Percentiles rank a stretch among this genome's conserved stretches.
Evolutionary conservation across 2,797 vertebrate species (phyloP).

Genomic region (Nannoperca australis): DNA sequence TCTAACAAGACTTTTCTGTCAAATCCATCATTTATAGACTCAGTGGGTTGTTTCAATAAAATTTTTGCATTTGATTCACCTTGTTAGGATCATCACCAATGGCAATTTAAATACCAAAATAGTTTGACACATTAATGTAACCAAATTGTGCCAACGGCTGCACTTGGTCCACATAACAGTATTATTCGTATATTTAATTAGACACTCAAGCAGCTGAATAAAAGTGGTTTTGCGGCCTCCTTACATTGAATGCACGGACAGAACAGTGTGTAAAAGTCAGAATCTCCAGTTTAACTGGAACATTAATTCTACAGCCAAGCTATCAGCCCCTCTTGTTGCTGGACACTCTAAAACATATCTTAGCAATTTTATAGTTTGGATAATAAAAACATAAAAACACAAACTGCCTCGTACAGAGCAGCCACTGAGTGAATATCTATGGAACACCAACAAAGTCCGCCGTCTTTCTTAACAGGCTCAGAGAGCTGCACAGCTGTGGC

Average conservation of each 20-base stretch:
- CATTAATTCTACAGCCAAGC: constrained; percentile 62
- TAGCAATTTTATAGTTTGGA: constrained; percentile 58
- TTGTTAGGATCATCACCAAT: constrained; percentile 10
- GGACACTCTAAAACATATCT: constrained; percentile 48
- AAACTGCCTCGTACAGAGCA: constrained; percentile 42
- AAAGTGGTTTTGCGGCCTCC: constrained; percentile 34
- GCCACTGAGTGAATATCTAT: constrained; percentile 39
- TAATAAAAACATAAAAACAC: constrained; percentile 58
- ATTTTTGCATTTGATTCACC: constrained; percentile 8
- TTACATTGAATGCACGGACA: constrained; percentile 46
- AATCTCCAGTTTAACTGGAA: constrained; percentile 53
- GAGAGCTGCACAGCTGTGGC: constrained; percentile 65
- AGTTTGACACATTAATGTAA: constrained; percentile 1
- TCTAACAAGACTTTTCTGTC: neutral
- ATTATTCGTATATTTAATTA: constrained; percentile 38
- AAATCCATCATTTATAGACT: constrained; percentile 8
- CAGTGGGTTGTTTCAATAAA: neutral
- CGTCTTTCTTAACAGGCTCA: constrained; percentile 51
- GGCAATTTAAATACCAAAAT: constrained; percentile 22
- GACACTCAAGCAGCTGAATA: constrained; percentile 23
- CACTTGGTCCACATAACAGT: constrained; percentile 9
- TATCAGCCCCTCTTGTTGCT: constrained; percentile 42
- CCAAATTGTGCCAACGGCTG: neutral
- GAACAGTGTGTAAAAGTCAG: constrained; percentile 55
- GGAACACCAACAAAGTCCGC: constrained; percentile 64